A percentile compares a stretch with the other conserved stretches of the same genome.
Evolutionary conservation across 2,888 invertebrate species (phyloP).

Genomic region (Phyto melanocephala): DNA sequence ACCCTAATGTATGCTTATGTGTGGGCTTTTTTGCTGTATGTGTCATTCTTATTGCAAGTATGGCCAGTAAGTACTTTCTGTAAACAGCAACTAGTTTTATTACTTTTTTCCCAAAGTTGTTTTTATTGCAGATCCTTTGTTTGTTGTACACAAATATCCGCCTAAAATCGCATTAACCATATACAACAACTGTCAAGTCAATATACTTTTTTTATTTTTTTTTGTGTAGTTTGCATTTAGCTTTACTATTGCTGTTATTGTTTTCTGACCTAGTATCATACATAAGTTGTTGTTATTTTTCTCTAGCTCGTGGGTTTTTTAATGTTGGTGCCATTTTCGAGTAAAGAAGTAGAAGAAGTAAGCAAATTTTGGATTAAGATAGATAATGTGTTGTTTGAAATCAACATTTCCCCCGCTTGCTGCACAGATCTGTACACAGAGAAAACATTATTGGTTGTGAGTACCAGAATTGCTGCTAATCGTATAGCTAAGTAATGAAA

Average conservation of each 20-base stretch:
- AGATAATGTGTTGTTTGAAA: too few species aligned
- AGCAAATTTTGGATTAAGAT: too few species aligned
- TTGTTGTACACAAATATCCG: slow-evolving; percentile 4
- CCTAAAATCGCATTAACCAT: slow-evolving; percentile 25
- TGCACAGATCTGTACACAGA: too few species aligned
- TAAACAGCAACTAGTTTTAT: background rate
- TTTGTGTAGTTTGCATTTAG: background rate
- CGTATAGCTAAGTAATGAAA: too few species aligned
- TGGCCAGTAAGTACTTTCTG: slow-evolving; percentile 21
- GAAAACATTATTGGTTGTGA: too few species aligned
- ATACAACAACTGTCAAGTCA: slow-evolving; percentile 51
- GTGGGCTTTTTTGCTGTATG: background rate
- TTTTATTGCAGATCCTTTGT: background rate
- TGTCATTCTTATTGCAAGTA: slow-evolving; percentile 8
- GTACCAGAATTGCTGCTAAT: too few species aligned
- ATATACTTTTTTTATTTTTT: slow-evolving; percentile 24
- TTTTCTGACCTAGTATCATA: slow-evolving; percentile 42
- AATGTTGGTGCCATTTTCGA: background rate
- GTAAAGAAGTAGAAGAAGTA: too few species aligned
- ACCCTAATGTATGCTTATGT: background rate
- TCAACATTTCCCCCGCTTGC: too few species aligned
- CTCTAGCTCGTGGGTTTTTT: background rate
- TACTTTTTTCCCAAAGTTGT: background rate
- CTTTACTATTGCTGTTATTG: slow-evolving; percentile 19
- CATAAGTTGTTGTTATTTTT: background rate